Evolutionary conservation across 64 coral and sea anemone genomes (phyloP).

Genomic region (Astreopora myriophthalma): DNA sequence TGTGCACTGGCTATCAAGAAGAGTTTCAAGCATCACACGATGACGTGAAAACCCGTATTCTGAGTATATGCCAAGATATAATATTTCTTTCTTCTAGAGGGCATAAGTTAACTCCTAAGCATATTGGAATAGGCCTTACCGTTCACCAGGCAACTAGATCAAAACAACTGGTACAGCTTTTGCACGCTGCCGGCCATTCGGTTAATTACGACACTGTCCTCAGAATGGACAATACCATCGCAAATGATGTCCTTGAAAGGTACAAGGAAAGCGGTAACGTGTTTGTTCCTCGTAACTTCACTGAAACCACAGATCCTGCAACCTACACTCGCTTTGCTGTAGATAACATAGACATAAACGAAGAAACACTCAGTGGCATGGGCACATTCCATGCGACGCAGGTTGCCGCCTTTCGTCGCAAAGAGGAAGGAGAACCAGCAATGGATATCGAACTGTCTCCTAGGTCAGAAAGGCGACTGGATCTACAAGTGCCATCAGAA

Average conservation of each 20-base stretch:
- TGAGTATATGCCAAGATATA: conserved; percentile 87
- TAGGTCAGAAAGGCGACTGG: neutral
- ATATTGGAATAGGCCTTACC: conserved; percentile 60
- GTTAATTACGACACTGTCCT: conserved; percentile 34
- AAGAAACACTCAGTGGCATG: conserved; percentile 54
- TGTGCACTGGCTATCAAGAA: conserved; percentile 34
- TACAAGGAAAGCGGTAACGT: conserved; percentile 33
- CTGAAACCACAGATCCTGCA: neutral
- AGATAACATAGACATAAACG: conserved; percentile 67
- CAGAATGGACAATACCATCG: conserved; percentile 25
- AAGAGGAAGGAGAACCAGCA: neutral
- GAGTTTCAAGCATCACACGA: conserved; percentile 20
- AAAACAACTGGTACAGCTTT: conserved; percentile 53
- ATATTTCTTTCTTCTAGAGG: conserved; percentile 49
- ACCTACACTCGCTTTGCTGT: conserved; percentile 28
- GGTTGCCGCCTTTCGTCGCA: conserved; percentile 19
- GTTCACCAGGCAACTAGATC: conserved; percentile 67
- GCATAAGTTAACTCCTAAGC: conserved; percentile 42
- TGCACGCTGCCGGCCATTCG: conserved; percentile 32
- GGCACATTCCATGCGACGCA: conserved; percentile 73
- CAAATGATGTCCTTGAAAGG: conserved; percentile 21
- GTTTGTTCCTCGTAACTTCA: conserved; percentile 52
- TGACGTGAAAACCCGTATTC: conserved; percentile 38
- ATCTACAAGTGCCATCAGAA: conserved; percentile 30
- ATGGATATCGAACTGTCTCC: neutral